Evolutionary conservation across 2,888 invertebrate species (phyloP), one percentile per base, ranked within the genome.

Genomic region (Sturmia bella): DNA sequence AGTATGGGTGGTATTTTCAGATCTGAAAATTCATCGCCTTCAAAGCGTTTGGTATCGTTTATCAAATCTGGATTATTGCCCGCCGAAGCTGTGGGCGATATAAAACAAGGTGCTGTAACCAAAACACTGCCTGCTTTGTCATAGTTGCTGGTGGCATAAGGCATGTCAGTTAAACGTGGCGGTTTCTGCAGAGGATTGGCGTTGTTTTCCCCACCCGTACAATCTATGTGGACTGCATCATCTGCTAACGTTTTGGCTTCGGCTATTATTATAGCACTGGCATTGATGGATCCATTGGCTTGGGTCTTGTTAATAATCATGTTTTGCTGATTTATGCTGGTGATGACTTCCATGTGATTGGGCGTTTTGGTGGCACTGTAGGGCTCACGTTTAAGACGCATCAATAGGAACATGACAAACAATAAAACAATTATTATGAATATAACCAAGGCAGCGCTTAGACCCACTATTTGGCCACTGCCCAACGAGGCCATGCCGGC

Each of bases 51-150:
- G 4, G 96, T 96, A 88, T 96, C 96, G 87, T 96, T 95, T 87
- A 97, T 96, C 84, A 97, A 92, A 90, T 96, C 96, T 2, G 96
- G 96, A 90, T 96, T 96, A 86, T 96, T 96, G 86, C 94, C 93
- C 83, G 94, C 94, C 84, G 95, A 93, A 45, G 94, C 94, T 48
- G 95, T 94, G 39, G 95, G 95, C 27, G 95, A 95, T 24, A 95
- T 94, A 85, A 94, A 95, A 83, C 94, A 93, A 0, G 94, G 93
- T 84, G 93, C 93, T 11, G 93, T 92, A 37, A 94, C 93, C 73
- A 94, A 92, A 76, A 94, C 92, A 85, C 93, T 93, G 61, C 94
- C 94, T 84, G 93, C 93, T 74, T 94, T 94, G 87, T 94, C 94
- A 85, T 94, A 94, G 87, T 94, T 93, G 83, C 93, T 93, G 4